Conservation (phyloP, 1,140 invertebrate species). For the Drosophila rufa region DNA sequence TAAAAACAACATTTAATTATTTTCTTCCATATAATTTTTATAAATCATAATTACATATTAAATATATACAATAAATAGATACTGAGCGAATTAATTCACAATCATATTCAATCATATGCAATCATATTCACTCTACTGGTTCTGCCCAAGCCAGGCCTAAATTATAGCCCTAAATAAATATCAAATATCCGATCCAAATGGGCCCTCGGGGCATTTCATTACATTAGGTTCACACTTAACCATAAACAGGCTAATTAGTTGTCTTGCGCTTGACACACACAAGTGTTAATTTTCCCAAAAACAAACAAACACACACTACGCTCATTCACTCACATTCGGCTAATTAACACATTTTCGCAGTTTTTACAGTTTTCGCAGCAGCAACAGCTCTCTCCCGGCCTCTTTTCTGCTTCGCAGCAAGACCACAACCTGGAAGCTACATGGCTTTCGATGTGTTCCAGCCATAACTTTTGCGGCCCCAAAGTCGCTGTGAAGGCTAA, state of each 20-base stretch:
- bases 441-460: conserved; percentile 67
- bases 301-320: conserved; percentile 8
- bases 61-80: not conserved
- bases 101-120: not conserved
- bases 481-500: conserved; percentile 54
- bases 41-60: too few relatives aligned
- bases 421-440: conserved; percentile 37
- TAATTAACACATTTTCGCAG: conserved; percentile 73
- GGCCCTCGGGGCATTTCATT: conserved; percentile 9
- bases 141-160: not conserved
- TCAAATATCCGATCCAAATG: conserved; percentile 8
- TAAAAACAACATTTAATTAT: too few relatives aligned
- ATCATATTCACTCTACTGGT: not conserved
- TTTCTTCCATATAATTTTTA: too few relatives aligned
- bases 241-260: conserved; percentile 38
- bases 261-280: conserved; percentile 26
- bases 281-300: conserved; percentile 74
- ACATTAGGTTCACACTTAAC: conserved; percentile 33
- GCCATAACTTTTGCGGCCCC: conserved; percentile 56
- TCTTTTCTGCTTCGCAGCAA: conserved; percentile 7
- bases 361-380: conserved; percentile 54
- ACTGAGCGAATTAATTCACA: too few relatives aligned
- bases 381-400: conserved; percentile 20
- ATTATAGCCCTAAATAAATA: not conserved
- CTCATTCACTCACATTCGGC: conserved; percentile 18